Evolutionary conservation across 2,888 invertebrate species (phyloP).

Genomic region (Isoperla grammatica): DNA sequence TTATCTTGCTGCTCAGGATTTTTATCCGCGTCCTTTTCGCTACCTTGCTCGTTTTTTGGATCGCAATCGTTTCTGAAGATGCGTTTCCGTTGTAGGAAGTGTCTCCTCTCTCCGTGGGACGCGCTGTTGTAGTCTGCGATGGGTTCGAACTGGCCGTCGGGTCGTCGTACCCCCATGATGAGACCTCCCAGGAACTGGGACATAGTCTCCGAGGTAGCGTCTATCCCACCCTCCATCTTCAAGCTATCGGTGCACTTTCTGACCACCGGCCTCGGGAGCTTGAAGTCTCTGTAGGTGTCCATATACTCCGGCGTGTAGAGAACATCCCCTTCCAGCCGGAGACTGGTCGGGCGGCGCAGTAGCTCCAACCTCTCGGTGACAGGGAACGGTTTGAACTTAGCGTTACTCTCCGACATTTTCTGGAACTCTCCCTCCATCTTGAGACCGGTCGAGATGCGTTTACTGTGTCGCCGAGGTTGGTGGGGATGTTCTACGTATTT

Average conservation of each 20-base stretch:
- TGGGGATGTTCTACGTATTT: slow-evolving; percentile 42
- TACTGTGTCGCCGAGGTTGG: slow-evolving; percentile 27
- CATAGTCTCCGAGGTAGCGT: slow-evolving; percentile 17
- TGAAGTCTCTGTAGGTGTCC: slow-evolving; percentile 44
- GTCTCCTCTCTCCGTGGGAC: slow-evolving; percentile 1
- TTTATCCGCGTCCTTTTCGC: no score
- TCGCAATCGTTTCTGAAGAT: no score
- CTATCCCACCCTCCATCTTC: slow-evolving; percentile 19
- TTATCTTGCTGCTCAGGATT: no score
- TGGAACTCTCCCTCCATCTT: slow-evolving; percentile 48
- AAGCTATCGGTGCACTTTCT: slow-evolving; percentile 27
- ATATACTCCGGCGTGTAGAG: slow-evolving; percentile 44
- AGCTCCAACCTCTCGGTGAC: slow-evolving; percentile 43
- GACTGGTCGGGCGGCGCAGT: slow-evolving; percentile 43
- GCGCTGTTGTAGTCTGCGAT: slow-evolving; percentile 7
- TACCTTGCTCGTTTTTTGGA: no score
- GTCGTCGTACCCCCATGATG: slow-evolving; percentile 15
- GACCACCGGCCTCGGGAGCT: slow-evolving; percentile 43
- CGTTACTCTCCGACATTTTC: slow-evolving; percentile 47
- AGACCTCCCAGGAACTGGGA: background rate
- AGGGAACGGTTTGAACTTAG: slow-evolving; percentile 43
- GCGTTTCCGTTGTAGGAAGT: background rate
- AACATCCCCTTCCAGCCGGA: slow-evolving; percentile 48
- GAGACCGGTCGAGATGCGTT: slow-evolving; percentile 32
- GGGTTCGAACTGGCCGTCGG: slow-evolving; percentile 20